Conservation (phyloP, 1,140 invertebrate genomes). For the Drosophila equinoxialis region DNA sequence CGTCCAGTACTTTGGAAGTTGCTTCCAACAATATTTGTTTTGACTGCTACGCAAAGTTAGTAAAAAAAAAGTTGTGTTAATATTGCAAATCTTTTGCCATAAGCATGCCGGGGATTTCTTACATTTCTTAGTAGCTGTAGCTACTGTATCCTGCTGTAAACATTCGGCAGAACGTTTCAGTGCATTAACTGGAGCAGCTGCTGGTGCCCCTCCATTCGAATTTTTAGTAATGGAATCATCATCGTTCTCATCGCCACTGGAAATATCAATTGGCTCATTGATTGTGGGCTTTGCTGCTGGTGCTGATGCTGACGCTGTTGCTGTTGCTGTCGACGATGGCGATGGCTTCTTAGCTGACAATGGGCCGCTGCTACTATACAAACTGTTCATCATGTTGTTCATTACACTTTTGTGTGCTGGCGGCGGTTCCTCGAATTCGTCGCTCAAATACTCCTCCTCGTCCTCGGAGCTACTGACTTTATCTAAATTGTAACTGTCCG, state of each 20-base stretch:
- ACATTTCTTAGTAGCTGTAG: constrained; percentile 56
- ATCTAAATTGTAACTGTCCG: constrained; percentile 85
- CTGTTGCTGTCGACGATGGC: neutral
- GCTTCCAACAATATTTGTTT: constrained; percentile 18
- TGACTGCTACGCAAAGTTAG: constrained; percentile 29
- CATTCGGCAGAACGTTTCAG: neutral
- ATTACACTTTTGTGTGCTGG: constrained; percentile 83
- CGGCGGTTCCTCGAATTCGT: constrained; percentile 78
- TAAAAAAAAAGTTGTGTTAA: neutral
- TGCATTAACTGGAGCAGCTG: neutral
- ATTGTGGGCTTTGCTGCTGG: constrained; percentile 51
- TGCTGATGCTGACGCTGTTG: neutral
- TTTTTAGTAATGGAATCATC: constrained; percentile 62
- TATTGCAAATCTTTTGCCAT: neutral
- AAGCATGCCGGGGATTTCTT: neutral
- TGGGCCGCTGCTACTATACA: constrained; percentile 38
- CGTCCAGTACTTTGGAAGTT: constrained; percentile 2
- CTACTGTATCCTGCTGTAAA: constrained; percentile 30
- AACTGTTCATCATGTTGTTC: constrained; percentile 85
- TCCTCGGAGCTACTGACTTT: constrained; percentile 59
- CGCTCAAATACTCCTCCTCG: constrained; percentile 33
- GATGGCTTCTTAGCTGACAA: constrained; percentile 1
- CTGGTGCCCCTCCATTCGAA: constrained; percentile 36
- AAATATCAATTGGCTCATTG: constrained; percentile 85
- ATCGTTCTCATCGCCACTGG: constrained; percentile 85